phyloP scores from a whole-genome alignment of 2,888 invertebrate genomes.

The Metacarcinus magister region DNA sequence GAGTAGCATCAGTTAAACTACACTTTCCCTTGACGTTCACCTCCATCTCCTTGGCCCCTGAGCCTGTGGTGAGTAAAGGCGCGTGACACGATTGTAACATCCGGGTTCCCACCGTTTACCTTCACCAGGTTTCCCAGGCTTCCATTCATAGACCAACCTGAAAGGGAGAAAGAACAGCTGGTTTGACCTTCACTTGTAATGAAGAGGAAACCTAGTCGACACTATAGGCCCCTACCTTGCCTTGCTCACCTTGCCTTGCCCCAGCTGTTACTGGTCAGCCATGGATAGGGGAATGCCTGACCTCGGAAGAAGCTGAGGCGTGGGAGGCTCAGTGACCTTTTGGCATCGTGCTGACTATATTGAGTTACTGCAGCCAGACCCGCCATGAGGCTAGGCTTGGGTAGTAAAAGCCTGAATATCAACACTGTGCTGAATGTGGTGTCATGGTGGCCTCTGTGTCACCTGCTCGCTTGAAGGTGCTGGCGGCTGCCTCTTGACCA shows the following conservation, averaged over 20 bases:
- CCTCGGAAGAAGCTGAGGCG: background rate
- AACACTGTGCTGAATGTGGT: background rate
- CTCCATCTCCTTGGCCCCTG: background rate
- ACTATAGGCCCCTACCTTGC: background rate
- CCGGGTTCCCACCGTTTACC: constrained; percentile 3
- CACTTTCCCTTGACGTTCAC: background rate
- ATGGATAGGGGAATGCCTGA: background rate
- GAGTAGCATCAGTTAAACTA: background rate
- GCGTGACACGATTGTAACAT: constrained; percentile 8
- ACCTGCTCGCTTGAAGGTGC: background rate
- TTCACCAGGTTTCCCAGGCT: background rate
- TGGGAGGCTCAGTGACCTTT: constrained; percentile 34
- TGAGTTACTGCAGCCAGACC: background rate
- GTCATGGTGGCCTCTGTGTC: background rate
- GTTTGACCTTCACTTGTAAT: background rate
- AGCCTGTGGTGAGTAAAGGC: background rate
- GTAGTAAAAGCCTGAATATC: background rate
- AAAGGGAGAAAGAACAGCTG: background rate
- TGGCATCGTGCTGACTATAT: background rate
- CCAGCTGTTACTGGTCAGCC: background rate
- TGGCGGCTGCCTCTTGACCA: background rate
- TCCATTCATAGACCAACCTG: background rate
- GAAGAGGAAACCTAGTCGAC: background rate
- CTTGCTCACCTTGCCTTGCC: background rate
- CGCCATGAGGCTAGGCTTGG: background rate